phyloP scores from a whole-genome alignment of 2,113 vertebrate genomes.

The Argyrosomus japonicus region DNA sequence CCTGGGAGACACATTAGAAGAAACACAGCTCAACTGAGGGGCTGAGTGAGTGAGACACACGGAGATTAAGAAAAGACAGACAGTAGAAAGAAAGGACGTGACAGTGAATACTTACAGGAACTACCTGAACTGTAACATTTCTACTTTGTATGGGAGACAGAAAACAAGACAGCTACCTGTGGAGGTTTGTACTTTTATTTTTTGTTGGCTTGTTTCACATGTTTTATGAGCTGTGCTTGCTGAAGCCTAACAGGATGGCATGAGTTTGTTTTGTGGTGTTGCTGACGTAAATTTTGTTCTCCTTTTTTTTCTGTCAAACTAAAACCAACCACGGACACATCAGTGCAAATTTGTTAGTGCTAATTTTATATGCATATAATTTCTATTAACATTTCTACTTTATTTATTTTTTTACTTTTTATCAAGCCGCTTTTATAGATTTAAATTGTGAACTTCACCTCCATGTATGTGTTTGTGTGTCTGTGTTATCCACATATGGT shows the following conservation, averaged over 20 bases:
- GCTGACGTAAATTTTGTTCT: not conserved
- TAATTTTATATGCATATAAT: not conserved
- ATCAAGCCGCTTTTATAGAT: not conserved
- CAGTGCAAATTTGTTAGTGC: not conserved
- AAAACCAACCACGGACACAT: slow-evolving; percentile 6
- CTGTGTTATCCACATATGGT: slow-evolving; percentile 36
- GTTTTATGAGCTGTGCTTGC: slow-evolving; percentile 19
- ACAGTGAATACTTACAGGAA: slow-evolving; percentile 55
- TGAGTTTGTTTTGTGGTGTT: not conserved
- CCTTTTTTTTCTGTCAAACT: slow-evolving; percentile 7
- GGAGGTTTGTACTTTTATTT: slow-evolving; percentile 78
- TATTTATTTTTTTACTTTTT: not conserved
- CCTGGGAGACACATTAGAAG: slow-evolving; percentile 81
- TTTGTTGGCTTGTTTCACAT: slow-evolving; percentile 15
- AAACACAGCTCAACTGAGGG: slow-evolving; percentile 69
- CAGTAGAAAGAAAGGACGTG: slow-evolving; percentile 47
- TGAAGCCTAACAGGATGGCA: slow-evolving; percentile 6
- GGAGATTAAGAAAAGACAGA: slow-evolving; percentile 49
- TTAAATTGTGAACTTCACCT: not conserved
- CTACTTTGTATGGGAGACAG: slow-evolving; percentile 71
- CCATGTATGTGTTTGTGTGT: slow-evolving; percentile 13
- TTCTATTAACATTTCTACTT: not conserved
- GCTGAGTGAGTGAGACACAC: slow-evolving; percentile 60
- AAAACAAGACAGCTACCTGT: slow-evolving; percentile 65
- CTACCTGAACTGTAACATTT: slow-evolving; percentile 50